These are phyloP conservation scores for Griposia aprilina DNA, from an alignment of 2,888 invertebrate species.

Conservation along the genomic window DNA sequence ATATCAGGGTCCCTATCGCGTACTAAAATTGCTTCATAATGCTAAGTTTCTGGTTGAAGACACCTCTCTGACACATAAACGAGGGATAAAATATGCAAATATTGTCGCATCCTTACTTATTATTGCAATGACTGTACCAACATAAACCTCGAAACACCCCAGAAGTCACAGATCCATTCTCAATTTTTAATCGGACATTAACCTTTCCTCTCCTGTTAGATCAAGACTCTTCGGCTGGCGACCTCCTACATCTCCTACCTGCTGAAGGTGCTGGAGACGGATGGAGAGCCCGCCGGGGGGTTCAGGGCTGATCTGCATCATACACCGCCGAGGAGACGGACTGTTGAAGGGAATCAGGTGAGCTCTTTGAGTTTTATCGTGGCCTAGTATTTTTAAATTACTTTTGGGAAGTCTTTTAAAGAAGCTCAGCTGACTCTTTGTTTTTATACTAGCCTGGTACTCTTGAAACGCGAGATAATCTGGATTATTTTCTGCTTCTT, in stretches of 20 bases:
- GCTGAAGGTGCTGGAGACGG: conserved; percentile 96
- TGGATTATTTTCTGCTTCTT: neutral
- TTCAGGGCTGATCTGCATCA: conserved; percentile 96
- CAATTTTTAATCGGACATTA: conserved; percentile 66
- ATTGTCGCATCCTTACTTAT: too few relatives aligned
- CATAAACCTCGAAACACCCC: conserved; percentile 8
- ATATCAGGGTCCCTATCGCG: too few relatives aligned
- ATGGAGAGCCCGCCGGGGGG: conserved; percentile 95
- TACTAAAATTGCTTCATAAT: too few relatives aligned
- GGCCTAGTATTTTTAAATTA: conserved; percentile 9
- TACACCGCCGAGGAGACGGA: conserved; percentile 86
- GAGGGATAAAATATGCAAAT: too few relatives aligned
- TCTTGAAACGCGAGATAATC: neutral
- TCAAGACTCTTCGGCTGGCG: conserved; percentile 97
- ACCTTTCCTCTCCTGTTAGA: conserved; percentile 90
- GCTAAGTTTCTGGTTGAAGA: too few relatives aligned
- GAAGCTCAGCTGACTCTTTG: neutral
- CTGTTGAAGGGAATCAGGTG: conserved; percentile 78
- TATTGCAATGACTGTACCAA: conserved; percentile 35
- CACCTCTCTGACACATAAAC: too few relatives aligned
- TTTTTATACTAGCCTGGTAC: neutral
- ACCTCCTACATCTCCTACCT: conserved; percentile 98
- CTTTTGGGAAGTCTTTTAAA: neutral
- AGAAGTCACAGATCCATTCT: conserved; percentile 55
- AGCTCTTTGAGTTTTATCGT: conserved; percentile 20